Evolutionary conservation across 37 sponge, comb jelly and placozoan genomes (phyloP), one percentile per base, ranked within the genome.

Genomic region (Hexactinellida sp.): DNA sequence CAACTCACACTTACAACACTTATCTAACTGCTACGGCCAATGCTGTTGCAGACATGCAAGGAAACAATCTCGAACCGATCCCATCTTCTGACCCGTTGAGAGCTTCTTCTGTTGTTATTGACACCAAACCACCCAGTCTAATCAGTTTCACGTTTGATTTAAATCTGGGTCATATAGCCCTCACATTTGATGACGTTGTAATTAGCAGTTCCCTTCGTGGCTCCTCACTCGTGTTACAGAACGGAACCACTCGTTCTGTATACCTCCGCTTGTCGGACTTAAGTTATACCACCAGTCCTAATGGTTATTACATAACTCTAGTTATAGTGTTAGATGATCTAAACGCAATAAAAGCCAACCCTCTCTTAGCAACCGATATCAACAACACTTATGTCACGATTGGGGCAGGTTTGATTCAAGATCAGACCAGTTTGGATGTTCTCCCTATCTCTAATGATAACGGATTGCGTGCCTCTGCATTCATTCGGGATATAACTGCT

Each of bases 41-140:
- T 34, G 54, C 92, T 23, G 83, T 93, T 10, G 34, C 19, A 0
- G 96, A 95, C 41, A 91, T 92, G 88, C 87, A 91, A 7, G 85
- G 85, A 10, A 91, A 90, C 37, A 24, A 39, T 19, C 88, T 95
- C 10, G 86, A 84, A 7, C 82, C 87, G 16, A 83, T 92, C 7
- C 36, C 36, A 19, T n/a, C 85, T 51, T 54, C 83, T 16, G 39
- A 84, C 83, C 92, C 89, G 30, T 63, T 92, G 1, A 47, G 24
- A 36, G 95, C 91, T 1, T 84, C 39, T 38, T 21, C 54, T 5
- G 89, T 91, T 38, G 55, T 37, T 34, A 51, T 87, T 71, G 94
- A 94, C 37, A 82, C 37, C 13, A 83, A 36, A 16, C 83, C 25
- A 37, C 36, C 87, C 3, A 28, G 52, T 36, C 36, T 86, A 10